Percentiles rank a stretch among this genome's conserved stretches.
phyloP scores from a whole-genome alignment of 2,888 invertebrate genomes.

The Leucoma salicis region DNA sequence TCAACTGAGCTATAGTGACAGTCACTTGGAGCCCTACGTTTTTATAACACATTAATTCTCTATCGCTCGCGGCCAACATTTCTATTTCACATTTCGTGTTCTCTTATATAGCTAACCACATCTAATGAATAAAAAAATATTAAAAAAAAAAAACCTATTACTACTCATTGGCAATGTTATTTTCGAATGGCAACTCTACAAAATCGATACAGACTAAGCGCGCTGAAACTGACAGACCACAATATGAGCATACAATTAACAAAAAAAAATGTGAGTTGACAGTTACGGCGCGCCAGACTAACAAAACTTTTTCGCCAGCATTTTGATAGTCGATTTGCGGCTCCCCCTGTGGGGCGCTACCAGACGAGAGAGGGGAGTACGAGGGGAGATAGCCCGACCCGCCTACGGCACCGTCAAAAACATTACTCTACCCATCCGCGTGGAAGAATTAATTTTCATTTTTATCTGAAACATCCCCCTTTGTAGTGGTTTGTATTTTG shows the following conservation, averaged over 20 bases:
- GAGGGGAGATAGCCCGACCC: slow-evolving; percentile 32
- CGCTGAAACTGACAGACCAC: slow-evolving; percentile 7
- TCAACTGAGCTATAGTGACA: too few species aligned
- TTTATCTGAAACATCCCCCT: slow-evolving; percentile 83
- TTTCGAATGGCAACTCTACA: too few species aligned
- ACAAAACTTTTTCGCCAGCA: slow-evolving; percentile 68
- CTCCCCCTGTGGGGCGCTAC: slow-evolving; percentile 41
- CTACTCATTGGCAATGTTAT: too few species aligned
- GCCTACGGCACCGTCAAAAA: slow-evolving; percentile 79
- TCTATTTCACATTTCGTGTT: too few species aligned
- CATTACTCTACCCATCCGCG: slow-evolving; percentile 80
- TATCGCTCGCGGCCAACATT: too few species aligned
- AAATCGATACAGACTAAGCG: slow-evolving; percentile 36
- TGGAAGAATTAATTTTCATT: slow-evolving; percentile 84
- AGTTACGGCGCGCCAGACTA: slow-evolving; percentile 66
- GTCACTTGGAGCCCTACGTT: too few species aligned
- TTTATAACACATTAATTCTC: too few species aligned
- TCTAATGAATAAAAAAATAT: too few species aligned
- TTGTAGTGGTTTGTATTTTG: slow-evolving; percentile 79
- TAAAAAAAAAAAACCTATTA: too few species aligned
- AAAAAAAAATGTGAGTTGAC: slow-evolving; percentile 47
- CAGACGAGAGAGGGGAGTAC: slow-evolving; percentile 18
- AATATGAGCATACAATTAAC: slow-evolving; percentile 30
- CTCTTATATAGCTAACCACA: too few species aligned
- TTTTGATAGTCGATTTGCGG: slow-evolving; percentile 81